Evolutionary conservation across 2,797 vertebrate genomes (phyloP), one percentile per base, ranked within the genome.

Genomic region (Fringilla coelebs): DNA sequence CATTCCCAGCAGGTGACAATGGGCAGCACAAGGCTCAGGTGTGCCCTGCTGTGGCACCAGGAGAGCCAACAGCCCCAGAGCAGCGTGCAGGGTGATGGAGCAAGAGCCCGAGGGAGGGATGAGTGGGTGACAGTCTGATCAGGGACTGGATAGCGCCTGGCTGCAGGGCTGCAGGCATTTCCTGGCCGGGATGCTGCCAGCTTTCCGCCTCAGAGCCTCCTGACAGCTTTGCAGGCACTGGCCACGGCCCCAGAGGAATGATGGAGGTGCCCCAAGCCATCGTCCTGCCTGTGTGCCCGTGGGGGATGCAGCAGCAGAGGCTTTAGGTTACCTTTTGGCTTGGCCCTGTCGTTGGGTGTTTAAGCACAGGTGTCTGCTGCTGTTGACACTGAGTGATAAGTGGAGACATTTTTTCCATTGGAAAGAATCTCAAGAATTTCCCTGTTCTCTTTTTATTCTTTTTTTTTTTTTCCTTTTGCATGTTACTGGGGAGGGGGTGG

Each of bases 351-450:
- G 16, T 45, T 82, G 87, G 73, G 72, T 63, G 72, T 76, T 96
- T 78, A 93, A 96, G 77, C 73, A 83, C n/a, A 95, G 96, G 71
- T 97, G 94, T 94, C 96, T 95, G 32, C 65, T 1, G 13, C 91
- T 97, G 94, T 93, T 96, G 96, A 96, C 81, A 91, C 83, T 79
- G 88, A 95, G 67, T 89, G 85, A 92, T 91, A 79, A 49, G 65
- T 82, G 49, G 77, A 89, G 63, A 71, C 61, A 77, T 93, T 89
- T 91, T 93, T 93, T 95, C 94, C 91, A 72, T 51, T 1, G 93
- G 96, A 96, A 97, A 94, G 79, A 94, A 92, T 95, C 94, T 93
- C 90, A 88, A 88, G 91, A 88, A 70, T 94, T 93, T 93, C 66
- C 78, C 61, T 7, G 22, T 74, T 97, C 90, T 89, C 89, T 91